Evolutionary conservation across 2,113 vertebrate genomes (phyloP).

Genomic region (Vanacampus margaritifer): DNA sequence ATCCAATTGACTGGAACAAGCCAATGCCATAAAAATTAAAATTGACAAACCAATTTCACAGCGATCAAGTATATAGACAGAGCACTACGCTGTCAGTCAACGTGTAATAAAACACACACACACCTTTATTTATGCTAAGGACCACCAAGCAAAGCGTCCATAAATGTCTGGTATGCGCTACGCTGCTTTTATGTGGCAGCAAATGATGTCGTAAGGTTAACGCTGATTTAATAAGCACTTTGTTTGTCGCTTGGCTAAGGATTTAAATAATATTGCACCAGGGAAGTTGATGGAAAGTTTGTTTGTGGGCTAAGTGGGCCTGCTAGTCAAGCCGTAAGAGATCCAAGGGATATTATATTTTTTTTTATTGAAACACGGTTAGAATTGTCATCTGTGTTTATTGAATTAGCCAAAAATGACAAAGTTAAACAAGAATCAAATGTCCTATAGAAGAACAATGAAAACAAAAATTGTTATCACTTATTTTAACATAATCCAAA

Average conservation of each 20-base stretch:
- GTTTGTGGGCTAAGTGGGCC: not conserved
- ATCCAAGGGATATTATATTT: not conserved
- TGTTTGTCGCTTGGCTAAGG: slow-evolving; percentile 56
- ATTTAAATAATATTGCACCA: slow-evolving; percentile 51
- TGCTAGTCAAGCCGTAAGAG: not conserved
- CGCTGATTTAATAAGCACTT: slow-evolving; percentile 69
- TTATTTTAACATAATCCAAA: no score
- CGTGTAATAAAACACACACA: not conserved
- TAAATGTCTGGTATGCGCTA: slow-evolving; percentile 19
- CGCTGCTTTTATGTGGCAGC: slow-evolving; percentile 38
- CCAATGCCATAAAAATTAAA: not conserved
- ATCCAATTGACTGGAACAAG: not conserved
- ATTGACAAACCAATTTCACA: not conserved
- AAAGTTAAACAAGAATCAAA: no score
- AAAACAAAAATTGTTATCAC: no score
- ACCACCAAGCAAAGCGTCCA: not conserved
- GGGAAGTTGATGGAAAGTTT: slow-evolving; percentile 37
- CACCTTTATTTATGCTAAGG: not conserved
- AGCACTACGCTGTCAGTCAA: not conserved
- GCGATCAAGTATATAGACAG: not conserved
- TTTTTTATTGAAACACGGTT: not conserved
- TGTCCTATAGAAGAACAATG: no score
- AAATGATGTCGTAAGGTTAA: slow-evolving; percentile 63
- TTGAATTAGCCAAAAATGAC: no score
- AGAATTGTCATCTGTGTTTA: not conserved